Percentiles rank a stretch among this genome's conserved stretches.
Evolutionary conservation across 2,113 vertebrate genomes (phyloP).

Genomic region (Cercopithecus mona): DNA sequence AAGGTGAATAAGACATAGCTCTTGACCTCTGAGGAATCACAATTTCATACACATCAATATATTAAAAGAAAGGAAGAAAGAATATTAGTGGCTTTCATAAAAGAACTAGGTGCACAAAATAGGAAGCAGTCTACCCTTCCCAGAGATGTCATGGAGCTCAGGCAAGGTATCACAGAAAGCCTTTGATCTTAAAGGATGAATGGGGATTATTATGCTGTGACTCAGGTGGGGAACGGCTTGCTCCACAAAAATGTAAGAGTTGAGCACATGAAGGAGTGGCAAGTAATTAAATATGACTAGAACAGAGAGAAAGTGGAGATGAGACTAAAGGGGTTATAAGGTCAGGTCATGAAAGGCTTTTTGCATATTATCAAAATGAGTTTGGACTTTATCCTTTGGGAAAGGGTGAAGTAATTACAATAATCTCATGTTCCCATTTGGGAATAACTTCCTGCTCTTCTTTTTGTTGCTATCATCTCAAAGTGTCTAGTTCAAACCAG

Average conservation of each 20-base stretch:
- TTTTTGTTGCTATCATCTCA: background rate
- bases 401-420: background rate
- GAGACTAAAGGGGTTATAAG: background rate
- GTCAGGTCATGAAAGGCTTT: background rate
- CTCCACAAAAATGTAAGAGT: background rate
- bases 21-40: background rate
- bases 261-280: background rate
- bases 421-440: background rate
- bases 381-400: background rate
- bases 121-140: background rate
- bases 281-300: background rate
- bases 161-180: background rate
- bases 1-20: background rate
- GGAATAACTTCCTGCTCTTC: background rate
- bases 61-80: constrained; percentile 31
- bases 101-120: background rate
- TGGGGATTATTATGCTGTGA: background rate
- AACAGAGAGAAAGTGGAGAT: background rate
- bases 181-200: background rate
- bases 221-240: background rate
- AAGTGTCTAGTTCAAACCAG: background rate
- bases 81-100: background rate
- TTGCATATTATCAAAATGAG: background rate
- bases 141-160: background rate
- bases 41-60: background rate